Evolutionary conservation across 2,888 invertebrate genomes (phyloP), one percentile per base, ranked within the genome.

Genomic region (Erebia epiphron): DNA sequence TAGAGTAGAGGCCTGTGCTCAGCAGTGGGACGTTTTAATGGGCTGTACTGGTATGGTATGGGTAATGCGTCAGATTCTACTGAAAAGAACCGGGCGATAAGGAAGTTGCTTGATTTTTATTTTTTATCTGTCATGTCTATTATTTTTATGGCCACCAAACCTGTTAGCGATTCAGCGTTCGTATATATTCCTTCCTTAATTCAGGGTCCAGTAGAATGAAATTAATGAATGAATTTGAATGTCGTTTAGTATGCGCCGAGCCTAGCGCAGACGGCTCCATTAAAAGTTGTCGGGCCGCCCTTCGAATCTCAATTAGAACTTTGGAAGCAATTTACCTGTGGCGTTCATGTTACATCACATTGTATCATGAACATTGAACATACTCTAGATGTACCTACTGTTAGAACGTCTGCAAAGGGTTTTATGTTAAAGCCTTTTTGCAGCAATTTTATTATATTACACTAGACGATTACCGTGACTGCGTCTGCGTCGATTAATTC

Each of bases 211-310:
- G 69, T 74, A 66, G 66, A 74, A 74, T 75, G 67, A 72, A 74
- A 72, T 67, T 60, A 71, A 75, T 76, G 75, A 77, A 75, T 75
- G 75, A 74, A 75, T 78, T 74, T 72, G 66, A 75, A 75, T 73
- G 67, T 72, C 18, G 67, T 67, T 78, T 75, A 75, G 75, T 75
- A 79, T 79, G 75, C 79, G 66, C 67, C 49, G 56, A 62, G 73
- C 41, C 64, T 68, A 58, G 41, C 26, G 61, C 60, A 67, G 73
- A 75, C 78, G 76, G 76, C 76, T 75, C 76, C 75, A 76, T 78
- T 78, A 76, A 76, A 77, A 76, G 69, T 75, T 63, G 69, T 60
- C 58, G 68, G 50, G 41, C 60, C 68, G 49, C 52, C 43, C 67
- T 16, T 43, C 66, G 72, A 74, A 74, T 70, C 46, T 63, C 64